Conservation (phyloP, 2,797 vertebrate genomes). For the Ctenopoma kingsleyae region DNA sequence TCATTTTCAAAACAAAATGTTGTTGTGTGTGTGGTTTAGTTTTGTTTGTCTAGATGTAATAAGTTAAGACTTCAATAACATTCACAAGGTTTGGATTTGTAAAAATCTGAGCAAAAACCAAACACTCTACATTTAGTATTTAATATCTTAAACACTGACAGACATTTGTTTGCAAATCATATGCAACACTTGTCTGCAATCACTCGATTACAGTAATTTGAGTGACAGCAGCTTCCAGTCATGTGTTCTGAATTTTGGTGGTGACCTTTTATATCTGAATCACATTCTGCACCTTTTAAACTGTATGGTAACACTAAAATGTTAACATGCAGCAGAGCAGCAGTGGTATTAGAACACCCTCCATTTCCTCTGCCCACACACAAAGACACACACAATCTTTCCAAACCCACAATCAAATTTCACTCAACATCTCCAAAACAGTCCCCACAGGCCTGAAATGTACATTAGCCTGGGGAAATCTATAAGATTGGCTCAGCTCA, state of each 20-base stretch:
- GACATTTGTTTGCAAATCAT: background rate
- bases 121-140: too few species aligned
- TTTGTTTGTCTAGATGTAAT: background rate
- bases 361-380: background rate
- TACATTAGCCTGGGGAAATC: conserved; percentile 63
- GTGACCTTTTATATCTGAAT: conserved; percentile 10
- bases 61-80: background rate
- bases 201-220: conserved; percentile 1
- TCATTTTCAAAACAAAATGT: conserved; percentile 5
- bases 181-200: background rate
- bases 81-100: conserved; percentile 1
- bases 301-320: conserved; percentile 22
- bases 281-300: conserved; percentile 36
- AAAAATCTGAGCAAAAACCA: background rate
- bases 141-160: background rate
- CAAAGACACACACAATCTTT: conserved; percentile 5
- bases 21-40: conserved; percentile 2
- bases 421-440: conserved; percentile 53
- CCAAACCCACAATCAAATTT: conserved; percentile 56
- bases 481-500: conserved; percentile 49
- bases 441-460: conserved; percentile 52
- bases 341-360: conserved; percentile 5
- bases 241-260: background rate
- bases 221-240: background rate
- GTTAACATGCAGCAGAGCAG: conserved; percentile 18